phyloP scores from a whole-genome alignment of 2,113 vertebrate species.

The Eulemur macaco region DNA sequence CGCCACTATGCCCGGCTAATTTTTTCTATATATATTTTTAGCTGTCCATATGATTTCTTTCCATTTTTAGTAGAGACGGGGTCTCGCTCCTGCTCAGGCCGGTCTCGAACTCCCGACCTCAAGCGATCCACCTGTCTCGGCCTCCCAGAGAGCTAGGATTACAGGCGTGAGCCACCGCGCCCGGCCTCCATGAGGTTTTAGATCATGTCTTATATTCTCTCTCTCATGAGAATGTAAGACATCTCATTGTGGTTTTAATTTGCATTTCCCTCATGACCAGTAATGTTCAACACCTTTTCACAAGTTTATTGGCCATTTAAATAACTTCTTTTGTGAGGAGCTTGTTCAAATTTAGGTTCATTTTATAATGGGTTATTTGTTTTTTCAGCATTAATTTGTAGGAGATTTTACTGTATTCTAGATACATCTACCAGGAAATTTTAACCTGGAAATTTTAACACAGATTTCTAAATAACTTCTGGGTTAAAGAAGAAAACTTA shows the following conservation, averaged over 20 bases:
- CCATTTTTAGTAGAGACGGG: no score
- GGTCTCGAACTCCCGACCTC: no score
- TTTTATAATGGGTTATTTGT: not conserved
- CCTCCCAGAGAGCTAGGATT: no score
- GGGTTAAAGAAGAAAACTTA: not conserved
- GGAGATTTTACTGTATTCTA: not conserved
- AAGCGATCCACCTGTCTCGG: no score
- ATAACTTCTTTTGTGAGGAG: not conserved
- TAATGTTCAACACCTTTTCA: not conserved
- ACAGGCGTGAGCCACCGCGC: no score
- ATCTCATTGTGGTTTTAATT: not conserved
- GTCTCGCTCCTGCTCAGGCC: no score
- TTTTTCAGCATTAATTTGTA: not conserved
- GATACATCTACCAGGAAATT: not conserved
- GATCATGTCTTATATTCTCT: not conserved
- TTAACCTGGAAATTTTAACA: conserved; percentile 38
- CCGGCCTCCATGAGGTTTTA: not conserved
- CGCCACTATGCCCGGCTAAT: no score
- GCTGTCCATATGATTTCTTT: no score
- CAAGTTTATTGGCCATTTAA: not conserved
- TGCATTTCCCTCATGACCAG: not conserved
- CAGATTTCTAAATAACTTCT: not conserved
- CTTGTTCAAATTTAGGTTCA: not conserved
- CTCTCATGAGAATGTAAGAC: not conserved
- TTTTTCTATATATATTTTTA: no score